These are phyloP conservation scores for Philopedon plagiatum DNA, from an alignment of 2,888 invertebrate genomes.

Conservation along the genomic window DNA sequence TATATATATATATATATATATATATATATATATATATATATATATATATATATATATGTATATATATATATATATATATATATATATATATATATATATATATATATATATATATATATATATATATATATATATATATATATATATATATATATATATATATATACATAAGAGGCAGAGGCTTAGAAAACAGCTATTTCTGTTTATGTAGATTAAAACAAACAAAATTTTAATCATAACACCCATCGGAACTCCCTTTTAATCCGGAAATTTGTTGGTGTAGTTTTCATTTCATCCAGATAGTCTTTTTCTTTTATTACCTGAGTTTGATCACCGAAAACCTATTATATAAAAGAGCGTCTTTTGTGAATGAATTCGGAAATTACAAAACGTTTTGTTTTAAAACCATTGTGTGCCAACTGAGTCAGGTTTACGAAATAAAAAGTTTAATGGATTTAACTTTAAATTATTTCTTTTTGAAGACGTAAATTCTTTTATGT, in stretches of 20 bases:
- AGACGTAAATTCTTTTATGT: constrained; percentile 1
- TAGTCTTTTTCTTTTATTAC: constrained; percentile 44
- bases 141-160: too few relatives aligned
- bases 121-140: too few relatives aligned
- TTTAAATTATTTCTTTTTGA: background rate
- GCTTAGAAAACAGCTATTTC: background rate
- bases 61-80: too few relatives aligned
- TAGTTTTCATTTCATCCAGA: constrained; percentile 40
- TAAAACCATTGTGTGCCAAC: constrained; percentile 17
- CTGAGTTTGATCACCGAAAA: constrained; percentile 44
- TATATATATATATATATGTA: too few relatives aligned
- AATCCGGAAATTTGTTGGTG: constrained; percentile 43
- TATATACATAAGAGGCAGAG: background rate
- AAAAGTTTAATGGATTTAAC: constrained; percentile 3
- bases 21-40: too few relatives aligned
- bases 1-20: too few relatives aligned
- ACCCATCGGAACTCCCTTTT: background rate
- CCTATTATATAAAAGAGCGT: constrained; percentile 41
- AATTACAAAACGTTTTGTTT: constrained; percentile 42
- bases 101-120: too few relatives aligned
- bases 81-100: too few relatives aligned
- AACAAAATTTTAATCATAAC: constrained; percentile 31
- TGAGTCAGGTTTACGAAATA: background rate
- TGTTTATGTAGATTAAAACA: background rate
- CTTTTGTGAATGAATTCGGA: constrained; percentile 35